phyloP scores from a whole-genome alignment of 2,888 invertebrate species.

The Drosophila testacea region DNA sequence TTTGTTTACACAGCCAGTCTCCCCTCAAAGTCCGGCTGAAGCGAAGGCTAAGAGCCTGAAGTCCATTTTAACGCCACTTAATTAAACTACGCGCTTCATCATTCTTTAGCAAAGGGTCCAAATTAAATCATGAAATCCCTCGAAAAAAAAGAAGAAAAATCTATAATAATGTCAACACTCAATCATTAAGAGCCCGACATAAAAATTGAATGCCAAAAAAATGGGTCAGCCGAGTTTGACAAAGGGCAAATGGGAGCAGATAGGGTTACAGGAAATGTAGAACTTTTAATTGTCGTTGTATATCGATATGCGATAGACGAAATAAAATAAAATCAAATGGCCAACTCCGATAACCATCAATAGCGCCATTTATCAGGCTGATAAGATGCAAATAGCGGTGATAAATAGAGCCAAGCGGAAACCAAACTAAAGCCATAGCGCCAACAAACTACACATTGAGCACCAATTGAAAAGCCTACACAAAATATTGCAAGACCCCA shows the following conservation, averaged over 20 bases:
- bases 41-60: constrained; percentile 12
- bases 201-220: constrained; percentile 35
- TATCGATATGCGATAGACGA: constrained; percentile 37
- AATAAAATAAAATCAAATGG: constrained; percentile 62
- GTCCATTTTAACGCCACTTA: constrained; percentile 55
- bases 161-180: constrained; percentile 61
- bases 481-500: constrained; percentile 49
- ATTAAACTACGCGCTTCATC: constrained; percentile 55
- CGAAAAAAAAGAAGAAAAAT: constrained; percentile 18
- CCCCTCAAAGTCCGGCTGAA: constrained; percentile 1
- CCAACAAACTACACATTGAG: constrained; percentile 40
- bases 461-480: constrained; percentile 35
- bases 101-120: constrained; percentile 20
- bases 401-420: constrained; percentile 57
- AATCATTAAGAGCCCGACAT: constrained; percentile 50
- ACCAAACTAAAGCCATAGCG: constrained; percentile 35
- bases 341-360: constrained; percentile 39
- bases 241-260: constrained; percentile 6
- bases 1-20: constrained; percentile 18
- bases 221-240: constrained; percentile 30
- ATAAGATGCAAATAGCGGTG: constrained; percentile 73
- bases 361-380: constrained; percentile 57
- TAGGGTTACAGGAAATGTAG: constrained; percentile 13
- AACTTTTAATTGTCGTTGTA: constrained; percentile 57
- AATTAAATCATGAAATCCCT: constrained; percentile 35